Evolutionary conservation across 2,113 vertebrate species (phyloP), one percentile per base, ranked within the genome.

Genomic region (Labeo catla): DNA sequence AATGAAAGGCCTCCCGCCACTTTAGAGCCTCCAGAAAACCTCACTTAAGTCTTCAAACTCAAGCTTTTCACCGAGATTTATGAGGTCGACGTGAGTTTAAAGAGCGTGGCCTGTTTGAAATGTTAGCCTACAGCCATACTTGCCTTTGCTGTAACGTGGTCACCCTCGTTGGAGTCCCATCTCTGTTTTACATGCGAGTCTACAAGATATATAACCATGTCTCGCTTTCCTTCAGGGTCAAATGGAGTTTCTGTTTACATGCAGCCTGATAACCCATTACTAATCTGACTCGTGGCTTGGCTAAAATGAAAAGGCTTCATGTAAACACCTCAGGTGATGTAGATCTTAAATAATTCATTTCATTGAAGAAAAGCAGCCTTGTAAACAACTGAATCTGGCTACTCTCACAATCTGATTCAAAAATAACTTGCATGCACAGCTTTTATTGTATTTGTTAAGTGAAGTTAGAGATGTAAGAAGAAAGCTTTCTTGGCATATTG

Each of bases 1-100:
- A 92, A 93, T 91, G 87, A 91, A 91, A 92, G 90, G 73, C 91
- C 54, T 57, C 15, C 52, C 15, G 1, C 52, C 52, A 54, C 81
- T 89, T 28, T 28, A 28, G 28, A 28, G 28, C 28, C 76, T 80
- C 61, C 28, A 1, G 2, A 87, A 89, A 88, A 88, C 80, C 65
- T 70, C 52, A 10, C 9, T 13, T 0, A 36, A 13, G 77, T 92
- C 79, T 87, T 90, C 36, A 11, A 73, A 90, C 63, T 87, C 85
- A 13, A 76, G 84, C 73, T 79, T 88, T 84, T 91, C 39, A n/a
- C 3, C 23, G 3, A 76, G 86, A 90, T 91, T 93, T 93, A 92
- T 0, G 59, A 88, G 81, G 81, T 72, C 12, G 82, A 85, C 59
- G 36, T 13, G 73, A 86, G 89, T 88, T 84, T 57, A 57, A 84